Evolutionary conservation across 92 coral and sea anemone genomes (phyloP).

Genomic region (Palythoa grandiflora): DNA sequence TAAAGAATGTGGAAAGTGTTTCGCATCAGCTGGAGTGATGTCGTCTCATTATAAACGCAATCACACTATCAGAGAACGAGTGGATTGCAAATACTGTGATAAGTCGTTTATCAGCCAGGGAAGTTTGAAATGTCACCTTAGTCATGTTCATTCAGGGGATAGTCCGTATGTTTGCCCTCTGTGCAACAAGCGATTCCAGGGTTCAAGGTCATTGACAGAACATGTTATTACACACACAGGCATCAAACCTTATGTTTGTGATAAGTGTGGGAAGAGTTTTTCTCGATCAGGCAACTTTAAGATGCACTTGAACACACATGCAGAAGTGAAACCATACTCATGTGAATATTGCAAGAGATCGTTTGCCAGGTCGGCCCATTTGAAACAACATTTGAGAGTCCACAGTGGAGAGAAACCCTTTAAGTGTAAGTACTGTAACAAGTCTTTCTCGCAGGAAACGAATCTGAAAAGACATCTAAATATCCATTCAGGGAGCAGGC

Average conservation of each 20-base stretch:
- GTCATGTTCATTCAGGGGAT: background rate
- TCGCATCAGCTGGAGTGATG: background rate
- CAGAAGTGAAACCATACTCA: background rate
- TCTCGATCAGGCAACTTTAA: background rate
- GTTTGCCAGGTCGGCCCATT: background rate
- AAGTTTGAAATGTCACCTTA: background rate
- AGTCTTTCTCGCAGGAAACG: constrained; percentile 18
- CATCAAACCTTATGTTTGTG: constrained; percentile 15
- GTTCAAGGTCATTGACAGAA: background rate
- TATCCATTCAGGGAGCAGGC: constrained; percentile 4
- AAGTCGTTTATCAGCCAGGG: background rate
- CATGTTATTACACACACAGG: constrained; percentile 2
- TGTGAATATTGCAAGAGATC: background rate
- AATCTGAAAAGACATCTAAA: constrained; percentile 17
- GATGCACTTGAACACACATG: background rate
- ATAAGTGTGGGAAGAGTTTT: constrained; percentile 30
- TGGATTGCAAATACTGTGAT: background rate
- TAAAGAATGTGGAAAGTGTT: constrained; percentile 16
- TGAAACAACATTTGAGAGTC: background rate
- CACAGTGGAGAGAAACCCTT: constrained; percentile 13
- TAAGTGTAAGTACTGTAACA: constrained; percentile 1
- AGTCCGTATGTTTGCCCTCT: background rate
- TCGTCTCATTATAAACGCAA: background rate
- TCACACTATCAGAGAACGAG: background rate
- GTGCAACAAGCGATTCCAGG: background rate